A percentile compares a stretch with the other conserved stretches of the same genome.
These are phyloP conservation scores for Gymnoscopelus microlampas DNA, from an alignment of 2,797 vertebrate genomes.

Conservation along the genomic window DNA sequence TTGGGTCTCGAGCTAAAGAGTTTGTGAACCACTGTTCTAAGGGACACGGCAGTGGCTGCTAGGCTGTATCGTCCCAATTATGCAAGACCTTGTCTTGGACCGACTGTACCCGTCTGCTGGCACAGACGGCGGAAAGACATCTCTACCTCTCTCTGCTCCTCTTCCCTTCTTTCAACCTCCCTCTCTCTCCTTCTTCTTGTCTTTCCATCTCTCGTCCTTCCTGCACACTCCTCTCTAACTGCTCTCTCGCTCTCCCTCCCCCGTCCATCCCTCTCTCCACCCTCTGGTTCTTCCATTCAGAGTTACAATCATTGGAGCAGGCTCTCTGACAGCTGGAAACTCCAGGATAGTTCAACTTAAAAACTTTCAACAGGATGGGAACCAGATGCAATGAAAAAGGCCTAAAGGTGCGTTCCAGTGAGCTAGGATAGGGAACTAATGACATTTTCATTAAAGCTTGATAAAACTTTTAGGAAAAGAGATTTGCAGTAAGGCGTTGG, in stretches of 20 bases:
- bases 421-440: slow-evolving; percentile 36
- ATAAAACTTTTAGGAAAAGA: slow-evolving; percentile 9
- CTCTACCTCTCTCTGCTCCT: slow-evolving; percentile 21
- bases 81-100: slow-evolving; percentile 3
- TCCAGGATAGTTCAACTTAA: slow-evolving; percentile 57
- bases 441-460: slow-evolving; percentile 23
- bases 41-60: slow-evolving; percentile 9
- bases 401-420: slow-evolving; percentile 49
- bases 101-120: slow-evolving; percentile 8
- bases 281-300: slow-evolving; percentile 65
- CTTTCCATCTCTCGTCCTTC: not conserved
- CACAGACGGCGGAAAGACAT: slow-evolving; percentile 10
- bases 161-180: slow-evolving; percentile 27
- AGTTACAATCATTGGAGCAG: slow-evolving; percentile 56
- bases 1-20: too few species aligned
- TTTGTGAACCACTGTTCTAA: too few species aligned
- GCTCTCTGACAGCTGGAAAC: slow-evolving; percentile 67
- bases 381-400: slow-evolving; percentile 63
- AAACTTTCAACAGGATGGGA: slow-evolving; percentile 66
- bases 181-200: not conserved
- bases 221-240: not conserved
- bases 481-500: not conserved
- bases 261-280: not conserved
- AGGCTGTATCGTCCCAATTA: slow-evolving; percentile 13
- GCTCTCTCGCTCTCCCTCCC: slow-evolving; percentile 12